phyloP scores from a whole-genome alignment of 2,113 vertebrate genomes.

The Ameiurus melas region DNA sequence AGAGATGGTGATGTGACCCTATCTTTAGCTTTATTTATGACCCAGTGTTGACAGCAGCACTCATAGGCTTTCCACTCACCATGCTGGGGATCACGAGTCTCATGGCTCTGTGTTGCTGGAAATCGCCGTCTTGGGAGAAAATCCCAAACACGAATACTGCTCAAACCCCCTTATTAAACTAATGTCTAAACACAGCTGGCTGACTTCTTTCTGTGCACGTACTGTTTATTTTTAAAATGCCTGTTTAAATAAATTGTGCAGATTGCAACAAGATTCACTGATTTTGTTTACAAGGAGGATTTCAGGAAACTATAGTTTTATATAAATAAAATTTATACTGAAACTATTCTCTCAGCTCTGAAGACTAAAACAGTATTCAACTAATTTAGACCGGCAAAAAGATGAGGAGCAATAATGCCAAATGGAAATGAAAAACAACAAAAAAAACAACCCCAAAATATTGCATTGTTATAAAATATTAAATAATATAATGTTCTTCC shows the following conservation, averaged over 20 bases:
- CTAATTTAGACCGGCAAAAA: not conserved
- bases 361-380: not conserved
- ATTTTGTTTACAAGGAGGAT: slow-evolving; percentile 4
- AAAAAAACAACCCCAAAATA: not conserved
- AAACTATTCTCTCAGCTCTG: not conserved
- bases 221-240: slow-evolving; percentile 57
- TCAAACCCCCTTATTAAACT: slow-evolving; percentile 60
- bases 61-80: slow-evolving; percentile 77
- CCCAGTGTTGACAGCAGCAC: slow-evolving; percentile 81
- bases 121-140: slow-evolving; percentile 62
- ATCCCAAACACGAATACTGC: slow-evolving; percentile 54
- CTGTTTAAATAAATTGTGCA: not conserved
- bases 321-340: not conserved
- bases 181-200: slow-evolving; percentile 58
- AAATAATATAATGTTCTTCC: not conserved
- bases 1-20: slow-evolving; percentile 70
- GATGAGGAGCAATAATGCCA: not conserved
- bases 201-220: slow-evolving; percentile 72
- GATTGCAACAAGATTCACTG: not conserved
- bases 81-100: slow-evolving; percentile 72
- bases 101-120: slow-evolving; percentile 57
- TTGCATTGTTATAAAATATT: not conserved
- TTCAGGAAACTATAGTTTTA: not conserved
- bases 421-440: not conserved
- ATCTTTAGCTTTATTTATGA: slow-evolving; percentile 86